phyloP scores from a whole-genome alignment of 2,113 vertebrate genomes.

The Rhabdornis inornatus region DNA sequence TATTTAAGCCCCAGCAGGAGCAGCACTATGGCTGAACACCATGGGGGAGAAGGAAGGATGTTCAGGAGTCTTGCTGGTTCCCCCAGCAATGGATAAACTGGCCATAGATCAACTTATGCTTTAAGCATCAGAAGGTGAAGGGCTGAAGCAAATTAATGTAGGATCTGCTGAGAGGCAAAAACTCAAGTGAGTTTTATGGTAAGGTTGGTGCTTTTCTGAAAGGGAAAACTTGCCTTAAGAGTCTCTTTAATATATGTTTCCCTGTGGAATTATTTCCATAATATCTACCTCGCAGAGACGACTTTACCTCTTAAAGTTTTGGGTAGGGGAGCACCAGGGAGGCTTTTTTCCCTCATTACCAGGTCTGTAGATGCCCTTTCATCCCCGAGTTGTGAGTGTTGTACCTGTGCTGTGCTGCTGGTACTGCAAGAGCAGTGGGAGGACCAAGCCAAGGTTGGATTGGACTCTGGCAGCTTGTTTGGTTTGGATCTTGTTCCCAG shows the following conservation, averaged over 20 bases:
- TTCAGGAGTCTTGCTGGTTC: neutral
- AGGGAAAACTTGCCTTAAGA: neutral
- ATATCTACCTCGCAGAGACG: neutral
- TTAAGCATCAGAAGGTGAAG: neutral
- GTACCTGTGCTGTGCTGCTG: neutral
- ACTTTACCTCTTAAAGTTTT: neutral
- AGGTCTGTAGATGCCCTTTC: rapidly evolving
- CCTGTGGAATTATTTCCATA: neutral
- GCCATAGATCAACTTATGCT: rapidly evolving
- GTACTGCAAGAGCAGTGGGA: rapidly evolving
- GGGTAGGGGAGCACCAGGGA: neutral
- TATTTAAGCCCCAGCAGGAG: neutral
- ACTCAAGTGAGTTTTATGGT: neutral
- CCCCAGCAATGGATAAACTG: neutral
- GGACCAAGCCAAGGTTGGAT: neutral
- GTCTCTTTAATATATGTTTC: neutral
- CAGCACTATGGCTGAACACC: rapidly evolving
- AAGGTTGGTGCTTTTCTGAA: neutral
- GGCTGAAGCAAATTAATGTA: neutral
- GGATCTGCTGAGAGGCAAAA: neutral
- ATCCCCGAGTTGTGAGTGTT: neutral
- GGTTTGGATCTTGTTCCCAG: neutral
- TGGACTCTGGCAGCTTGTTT: neutral
- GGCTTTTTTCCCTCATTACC: neutral
- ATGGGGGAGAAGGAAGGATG: neutral